Conservation (phyloP, 2,113 vertebrate genomes). For the Colistium nudipinnis region DNA sequence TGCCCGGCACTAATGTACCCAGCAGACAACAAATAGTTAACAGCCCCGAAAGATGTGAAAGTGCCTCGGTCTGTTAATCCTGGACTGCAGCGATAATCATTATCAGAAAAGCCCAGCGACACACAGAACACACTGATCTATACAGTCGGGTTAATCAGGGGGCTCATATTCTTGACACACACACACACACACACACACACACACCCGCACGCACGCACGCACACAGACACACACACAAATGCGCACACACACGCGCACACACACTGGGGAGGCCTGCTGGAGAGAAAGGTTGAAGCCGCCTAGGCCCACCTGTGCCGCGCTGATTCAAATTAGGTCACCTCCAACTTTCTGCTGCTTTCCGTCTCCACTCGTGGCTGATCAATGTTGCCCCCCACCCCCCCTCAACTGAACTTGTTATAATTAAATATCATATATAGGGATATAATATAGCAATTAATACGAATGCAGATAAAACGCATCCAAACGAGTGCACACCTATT, state of each 20-base stretch:
- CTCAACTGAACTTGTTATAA: too few relatives aligned
- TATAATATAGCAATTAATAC: too few relatives aligned
- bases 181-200: too few relatives aligned
- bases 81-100: neutral
- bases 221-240: too few relatives aligned
- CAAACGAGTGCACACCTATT: too few relatives aligned
- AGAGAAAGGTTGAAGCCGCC: constrained; percentile 55
- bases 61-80: neutral
- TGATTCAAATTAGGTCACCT: constrained; percentile 53
- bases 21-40: neutral
- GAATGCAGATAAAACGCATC: too few relatives aligned
- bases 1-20: too few relatives aligned
- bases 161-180: too few relatives aligned
- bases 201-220: too few relatives aligned
- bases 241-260: too few relatives aligned
- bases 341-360: constrained; percentile 37
- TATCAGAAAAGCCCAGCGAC: too few relatives aligned
- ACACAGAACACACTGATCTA: constrained; percentile 19
- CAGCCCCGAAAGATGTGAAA: neutral
- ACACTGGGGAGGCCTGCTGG: constrained; percentile 36
- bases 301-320: constrained; percentile 45
- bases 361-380: constrained; percentile 4
- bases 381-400: neutral
- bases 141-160: constrained; percentile 42
- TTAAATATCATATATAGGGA: too few relatives aligned